Evolutionary conservation across 2,888 invertebrate species (phyloP).

Genomic region (Apodemia zela): DNA sequence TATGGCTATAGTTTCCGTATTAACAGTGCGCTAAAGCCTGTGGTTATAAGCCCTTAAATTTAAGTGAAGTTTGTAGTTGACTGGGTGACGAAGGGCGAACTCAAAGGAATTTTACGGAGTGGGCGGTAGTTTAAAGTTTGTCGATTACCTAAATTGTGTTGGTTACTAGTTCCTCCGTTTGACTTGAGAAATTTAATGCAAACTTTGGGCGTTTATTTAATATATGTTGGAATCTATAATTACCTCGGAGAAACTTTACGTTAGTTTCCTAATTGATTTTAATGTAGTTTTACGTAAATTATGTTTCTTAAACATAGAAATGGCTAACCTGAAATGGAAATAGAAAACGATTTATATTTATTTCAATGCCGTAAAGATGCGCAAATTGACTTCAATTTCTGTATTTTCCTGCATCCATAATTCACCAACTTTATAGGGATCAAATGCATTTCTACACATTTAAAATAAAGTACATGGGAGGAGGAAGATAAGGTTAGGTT

Average conservation of each 20-base stretch:
- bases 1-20: not conserved
- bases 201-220: constrained; percentile 14
- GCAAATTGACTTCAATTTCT: no score
- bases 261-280: not conserved
- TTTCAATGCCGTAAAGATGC: no score
- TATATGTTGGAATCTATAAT: constrained; percentile 10
- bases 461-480: no score
- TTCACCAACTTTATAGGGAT: no score
- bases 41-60: constrained; percentile 16
- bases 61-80: constrained; percentile 16
- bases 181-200: constrained; percentile 19
- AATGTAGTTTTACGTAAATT: not conserved
- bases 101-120: constrained; percentile 11
- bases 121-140: constrained; percentile 17
- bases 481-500: no score
- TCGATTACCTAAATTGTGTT: constrained; percentile 23
- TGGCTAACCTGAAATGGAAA: not conserved
- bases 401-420: no score
- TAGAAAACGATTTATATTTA: no score
- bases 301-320: not conserved
- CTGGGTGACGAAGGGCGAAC: constrained; percentile 10
- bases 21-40: not conserved
- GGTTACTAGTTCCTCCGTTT: constrained; percentile 19
- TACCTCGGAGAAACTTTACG: not conserved
- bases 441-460: no score